phyloP scores from a whole-genome alignment of 2,888 invertebrate genomes.

The Pyrocoelia pectoralis region DNA sequence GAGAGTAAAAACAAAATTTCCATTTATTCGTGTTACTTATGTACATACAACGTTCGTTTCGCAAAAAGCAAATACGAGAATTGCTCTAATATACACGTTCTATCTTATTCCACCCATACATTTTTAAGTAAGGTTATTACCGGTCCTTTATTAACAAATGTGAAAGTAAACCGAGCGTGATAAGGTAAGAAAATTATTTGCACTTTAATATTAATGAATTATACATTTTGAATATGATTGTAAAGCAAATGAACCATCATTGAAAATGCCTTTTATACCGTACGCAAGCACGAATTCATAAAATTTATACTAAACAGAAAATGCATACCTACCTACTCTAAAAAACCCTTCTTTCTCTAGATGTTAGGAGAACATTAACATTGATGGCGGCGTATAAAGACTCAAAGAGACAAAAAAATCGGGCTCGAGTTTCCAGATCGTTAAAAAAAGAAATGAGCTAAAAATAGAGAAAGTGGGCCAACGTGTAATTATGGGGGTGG shows the following conservation, averaged over 20 bases:
- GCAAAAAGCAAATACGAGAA: slow-evolving; percentile 32
- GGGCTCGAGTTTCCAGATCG: too few species aligned
- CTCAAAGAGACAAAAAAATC: too few species aligned
- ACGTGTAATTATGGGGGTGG: too few species aligned
- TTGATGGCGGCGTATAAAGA: too few species aligned
- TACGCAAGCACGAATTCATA: too few species aligned
- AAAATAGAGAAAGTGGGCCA: too few species aligned
- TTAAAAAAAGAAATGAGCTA: too few species aligned
- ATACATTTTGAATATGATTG: slow-evolving; percentile 33
- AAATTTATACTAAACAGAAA: too few species aligned
- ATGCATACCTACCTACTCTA: too few species aligned
- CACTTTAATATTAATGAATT: slow-evolving; percentile 34
- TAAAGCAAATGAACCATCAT: slow-evolving; percentile 30
- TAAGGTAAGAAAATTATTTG: slow-evolving; percentile 23
- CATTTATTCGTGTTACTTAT: slow-evolving; percentile 33
- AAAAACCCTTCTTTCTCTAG: too few species aligned
- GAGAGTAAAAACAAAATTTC: slow-evolving; percentile 27
- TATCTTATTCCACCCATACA: slow-evolving; percentile 30
- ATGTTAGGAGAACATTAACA: too few species aligned
- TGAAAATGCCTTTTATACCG: slow-evolving; percentile 12
- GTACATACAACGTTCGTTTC: slow-evolving; percentile 33
- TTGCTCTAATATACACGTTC: slow-evolving; percentile 30
- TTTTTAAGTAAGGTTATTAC: slow-evolving; percentile 25
- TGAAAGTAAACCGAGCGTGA: slow-evolving; percentile 3
- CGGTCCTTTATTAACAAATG: slow-evolving; percentile 14